Evolutionary conservation across 37 sponge, comb jelly and placozoan species (phyloP), one percentile per base, ranked within the genome.

Genomic region (Diacarnus erythraeanus): DNA sequence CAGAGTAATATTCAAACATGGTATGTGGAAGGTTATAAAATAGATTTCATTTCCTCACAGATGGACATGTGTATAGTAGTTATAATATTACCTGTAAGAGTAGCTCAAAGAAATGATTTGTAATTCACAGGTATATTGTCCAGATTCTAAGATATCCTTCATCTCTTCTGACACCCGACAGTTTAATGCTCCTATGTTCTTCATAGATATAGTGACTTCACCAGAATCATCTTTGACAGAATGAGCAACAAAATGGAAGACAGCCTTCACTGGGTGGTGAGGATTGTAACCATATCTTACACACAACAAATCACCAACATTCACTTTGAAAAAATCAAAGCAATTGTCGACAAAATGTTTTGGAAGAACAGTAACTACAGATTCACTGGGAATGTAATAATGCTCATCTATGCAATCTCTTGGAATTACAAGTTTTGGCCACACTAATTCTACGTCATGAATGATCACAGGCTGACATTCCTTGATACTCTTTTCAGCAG

Each of bases 291-390:
- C 80, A 76, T 84, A 92, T 34, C 92, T 79, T 25, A 69, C 85
- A 87, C 92, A 92, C 1, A 92, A 35, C 29, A 92, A 37, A 54
- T 92, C 80, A 2, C 92, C 92, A 47, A 71, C 68, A 26, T 18
- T 10, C n/a, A 92, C 42, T 38, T 76, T 60, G 66, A 92, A 77
- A 38, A 77, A 84, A 0, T 47, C 36, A 3, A 27, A 59, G n/a
- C 43, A 64, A 20, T 58, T 2, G 27, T 83, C 39, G 8, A 51
- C 57, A 80, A 83, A 83, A 0, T 77, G 57, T 5, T 29, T 22
- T 12, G 81, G 60, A 25, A 87, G 25, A 27, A 18, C 35, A 20
- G 80, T 47, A 1, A 20, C 42, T 2, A 86, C 41, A 44, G 15
- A 23, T 30, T 26, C 81, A 20, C 61, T 12, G 20, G 42, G 42